phyloP scores from a whole-genome alignment of 2,113 vertebrate genomes.

The Myodes glareolus region DNA sequence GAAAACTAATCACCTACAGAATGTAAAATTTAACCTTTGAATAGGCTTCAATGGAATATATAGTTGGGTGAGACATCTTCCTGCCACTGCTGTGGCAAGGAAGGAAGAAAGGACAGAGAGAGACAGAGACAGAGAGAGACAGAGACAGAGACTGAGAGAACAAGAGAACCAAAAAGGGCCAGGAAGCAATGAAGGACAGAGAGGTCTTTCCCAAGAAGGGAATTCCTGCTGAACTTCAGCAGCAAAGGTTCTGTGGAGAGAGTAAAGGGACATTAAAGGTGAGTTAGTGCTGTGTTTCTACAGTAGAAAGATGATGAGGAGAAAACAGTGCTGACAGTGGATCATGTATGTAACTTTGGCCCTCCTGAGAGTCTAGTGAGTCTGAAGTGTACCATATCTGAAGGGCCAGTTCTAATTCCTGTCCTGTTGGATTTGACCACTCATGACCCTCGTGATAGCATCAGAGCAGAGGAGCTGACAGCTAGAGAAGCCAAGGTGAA shows the following conservation, averaged over 20 bases:
- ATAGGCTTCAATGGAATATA: not conserved
- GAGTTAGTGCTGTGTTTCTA: not conserved
- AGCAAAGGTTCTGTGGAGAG: not conserved
- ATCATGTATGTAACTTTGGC: not conserved
- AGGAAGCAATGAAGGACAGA: not conserved
- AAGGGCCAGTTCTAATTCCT: conserved; percentile 35
- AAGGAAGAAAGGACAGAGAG: no score
- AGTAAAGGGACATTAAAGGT: not conserved
- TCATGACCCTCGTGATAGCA: not conserved
- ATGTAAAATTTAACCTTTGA: not conserved
- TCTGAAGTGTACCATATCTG: not conserved
- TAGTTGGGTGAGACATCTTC: not conserved
- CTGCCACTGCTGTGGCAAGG: not conserved
- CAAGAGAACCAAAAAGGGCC: not conserved
- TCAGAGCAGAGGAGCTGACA: not conserved
- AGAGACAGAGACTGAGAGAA: not conserved
- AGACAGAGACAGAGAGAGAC: not conserved
- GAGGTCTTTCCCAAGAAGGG: not conserved
- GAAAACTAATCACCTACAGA: not conserved
- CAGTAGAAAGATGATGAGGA: not conserved
- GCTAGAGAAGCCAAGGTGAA: not conserved
- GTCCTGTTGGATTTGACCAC: not conserved
- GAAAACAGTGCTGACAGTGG: not conserved
- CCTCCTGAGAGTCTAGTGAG: not conserved
- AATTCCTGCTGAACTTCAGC: not conserved